Percentiles rank a stretch among this genome's conserved stretches.
phyloP scores from a whole-genome alignment of 1,140 invertebrate genomes.

The Cecropterus lyciades region DNA sequence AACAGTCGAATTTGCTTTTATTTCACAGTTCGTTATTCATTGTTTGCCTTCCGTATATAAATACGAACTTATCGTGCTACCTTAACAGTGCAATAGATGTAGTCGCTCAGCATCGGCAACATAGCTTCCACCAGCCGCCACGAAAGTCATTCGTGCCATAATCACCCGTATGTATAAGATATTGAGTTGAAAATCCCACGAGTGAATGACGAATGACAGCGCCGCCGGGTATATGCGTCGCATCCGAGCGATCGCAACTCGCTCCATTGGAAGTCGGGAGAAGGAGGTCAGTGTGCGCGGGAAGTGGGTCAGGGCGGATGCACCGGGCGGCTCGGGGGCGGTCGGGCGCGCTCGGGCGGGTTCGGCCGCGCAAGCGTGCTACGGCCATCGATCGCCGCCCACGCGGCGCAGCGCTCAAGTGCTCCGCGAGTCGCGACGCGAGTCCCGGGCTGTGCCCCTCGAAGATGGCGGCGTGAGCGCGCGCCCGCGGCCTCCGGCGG shows the following conservation, averaged over 20 bases:
- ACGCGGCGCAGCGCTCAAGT: constrained; percentile 70
- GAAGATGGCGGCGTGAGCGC: constrained; percentile 80
- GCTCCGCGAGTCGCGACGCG: constrained; percentile 70
- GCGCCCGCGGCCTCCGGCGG: constrained; percentile 81
- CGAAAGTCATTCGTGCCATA: constrained; percentile 19
- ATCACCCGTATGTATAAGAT: constrained; percentile 30
- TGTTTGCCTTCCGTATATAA: constrained; percentile 63
- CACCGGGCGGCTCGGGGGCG: constrained; percentile 47
- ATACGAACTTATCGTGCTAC: constrained; percentile 57
- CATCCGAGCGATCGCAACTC: constrained; percentile 55
- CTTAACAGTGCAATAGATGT: constrained; percentile 61
- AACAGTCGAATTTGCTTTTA: constrained; percentile 57
- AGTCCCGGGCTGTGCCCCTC: constrained; percentile 72
- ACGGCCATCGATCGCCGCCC: constrained; percentile 72
- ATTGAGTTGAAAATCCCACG: constrained; percentile 43
- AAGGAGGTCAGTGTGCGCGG: constrained; percentile 75
- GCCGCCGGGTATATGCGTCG: constrained; percentile 42
- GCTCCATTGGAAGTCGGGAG: constrained; percentile 52
- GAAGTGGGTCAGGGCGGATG: constrained; percentile 75
- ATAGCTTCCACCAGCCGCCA: constrained; percentile 11
- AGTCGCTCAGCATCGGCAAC: constrained; percentile 31
- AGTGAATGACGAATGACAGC: constrained; percentile 33
- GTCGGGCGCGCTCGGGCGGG: constrained; percentile 45
- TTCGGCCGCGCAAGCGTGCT: constrained; percentile 66
- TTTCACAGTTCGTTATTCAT: constrained; percentile 67